These are phyloP conservation scores for Microhierax caerulescens DNA, from an alignment of 2,797 vertebrate genomes.

Conservation along the genomic window DNA sequence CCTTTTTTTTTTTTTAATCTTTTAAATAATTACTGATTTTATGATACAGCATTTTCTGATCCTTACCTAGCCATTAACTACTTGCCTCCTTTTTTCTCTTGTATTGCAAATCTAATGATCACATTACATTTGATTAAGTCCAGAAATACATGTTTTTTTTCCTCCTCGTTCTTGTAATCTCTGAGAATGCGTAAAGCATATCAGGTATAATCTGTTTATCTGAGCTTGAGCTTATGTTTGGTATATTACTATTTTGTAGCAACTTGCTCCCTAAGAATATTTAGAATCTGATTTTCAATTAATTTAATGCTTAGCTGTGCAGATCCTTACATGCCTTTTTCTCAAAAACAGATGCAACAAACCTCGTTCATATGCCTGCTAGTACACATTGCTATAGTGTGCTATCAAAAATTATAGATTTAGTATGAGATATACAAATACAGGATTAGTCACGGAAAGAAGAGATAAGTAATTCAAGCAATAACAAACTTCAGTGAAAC, in stretches of 20 bases:
- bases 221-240: neutral
- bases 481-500: neutral
- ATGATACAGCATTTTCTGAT: neutral
- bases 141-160: neutral
- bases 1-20: neutral
- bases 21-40: neutral
- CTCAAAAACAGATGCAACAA: neutral
- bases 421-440: neutral
- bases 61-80: neutral
- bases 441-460: neutral
- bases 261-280: neutral
- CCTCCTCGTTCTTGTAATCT: neutral
- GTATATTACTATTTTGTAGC: neutral
- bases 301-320: neutral
- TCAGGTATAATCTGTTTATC: no score
- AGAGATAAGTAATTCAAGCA: neutral
- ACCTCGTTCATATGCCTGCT: neutral
- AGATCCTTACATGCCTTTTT: neutral
- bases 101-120: neutral
- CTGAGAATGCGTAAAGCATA: neutral
- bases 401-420: neutral
- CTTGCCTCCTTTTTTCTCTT: neutral
- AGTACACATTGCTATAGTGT: neutral
- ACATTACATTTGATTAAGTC: neutral
- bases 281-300: neutral